Evolutionary conservation across 2,888 invertebrate species (phyloP).

Genomic region (Salticus scenicus): DNA sequence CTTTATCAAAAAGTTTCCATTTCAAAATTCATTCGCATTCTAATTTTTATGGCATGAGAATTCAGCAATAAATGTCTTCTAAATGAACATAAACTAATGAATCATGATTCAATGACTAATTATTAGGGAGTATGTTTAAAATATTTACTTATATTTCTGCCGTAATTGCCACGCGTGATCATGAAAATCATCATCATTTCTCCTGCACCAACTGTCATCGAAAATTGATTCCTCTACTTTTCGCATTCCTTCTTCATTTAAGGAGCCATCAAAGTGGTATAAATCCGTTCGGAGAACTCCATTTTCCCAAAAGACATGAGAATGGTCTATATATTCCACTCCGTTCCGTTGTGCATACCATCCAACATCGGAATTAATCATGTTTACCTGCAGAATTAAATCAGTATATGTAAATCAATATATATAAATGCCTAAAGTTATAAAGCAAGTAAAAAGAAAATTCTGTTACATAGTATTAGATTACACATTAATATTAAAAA

Average conservation of each 20-base stretch:
- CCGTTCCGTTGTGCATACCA: slow-evolving; percentile 64
- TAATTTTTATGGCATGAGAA: no score
- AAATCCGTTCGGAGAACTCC: slow-evolving; percentile 52
- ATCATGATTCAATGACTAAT: no score
- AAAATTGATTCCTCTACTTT: slow-evolving; percentile 57
- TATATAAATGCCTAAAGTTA: no score
- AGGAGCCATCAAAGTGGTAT: slow-evolving; percentile 59
- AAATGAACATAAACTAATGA: no score
- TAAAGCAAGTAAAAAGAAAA: no score
- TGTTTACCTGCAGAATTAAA: slow-evolving; percentile 49
- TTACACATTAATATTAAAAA: no score
- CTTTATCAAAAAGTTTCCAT: no score
- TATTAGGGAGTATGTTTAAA: no score
- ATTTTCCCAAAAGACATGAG: slow-evolving; percentile 62
- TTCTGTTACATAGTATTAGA: no score
- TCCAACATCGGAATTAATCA: slow-evolving; percentile 59
- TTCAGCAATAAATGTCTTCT: no score
- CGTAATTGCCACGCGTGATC: slow-evolving; percentile 51
- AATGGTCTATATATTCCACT: slow-evolving; percentile 63
- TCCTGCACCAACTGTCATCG: slow-evolving; percentile 49
- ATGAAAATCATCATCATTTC: slow-evolving; percentile 47
- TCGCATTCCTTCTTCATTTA: slow-evolving; percentile 64
- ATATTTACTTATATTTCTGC: slow-evolving; percentile 41
- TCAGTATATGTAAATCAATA: no score
- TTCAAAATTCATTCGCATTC: no score